Evolutionary conservation across 2,888 invertebrate genomes (phyloP), one percentile per base, ranked within the genome.

Genomic region (Junonia oenone): DNA sequence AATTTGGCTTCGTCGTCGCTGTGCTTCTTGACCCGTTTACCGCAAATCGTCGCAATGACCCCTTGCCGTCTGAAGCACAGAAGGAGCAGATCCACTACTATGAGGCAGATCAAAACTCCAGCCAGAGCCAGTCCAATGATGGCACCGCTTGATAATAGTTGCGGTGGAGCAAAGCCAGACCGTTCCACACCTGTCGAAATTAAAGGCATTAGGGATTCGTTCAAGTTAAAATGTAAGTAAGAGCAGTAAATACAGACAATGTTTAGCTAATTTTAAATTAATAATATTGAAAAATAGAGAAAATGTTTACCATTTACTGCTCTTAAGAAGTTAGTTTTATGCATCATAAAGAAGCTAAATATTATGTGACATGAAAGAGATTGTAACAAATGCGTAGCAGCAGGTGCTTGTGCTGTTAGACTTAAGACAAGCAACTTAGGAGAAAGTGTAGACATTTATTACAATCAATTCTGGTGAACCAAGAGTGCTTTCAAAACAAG

Each of bases 101-200:
- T 86, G 59, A 98, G 90, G 62, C 97, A 92, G 63, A 96, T 86
- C 49, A 96, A 91, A 45, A 98, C 93, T 45, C 96, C 95, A 38
- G 94, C 95, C 58, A 98, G 91, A 29, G 97, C 96, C 68, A 98
- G 93, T 61, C 96, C 96, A 67, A 98, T 95, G 69, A 98, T 96
- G 55, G 95, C 93, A 11, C 93, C 93, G 69, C 94, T 95, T 66
- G 94, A 94, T 61, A 95, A 89, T 49, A 91, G 78, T 56, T 93
- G 91, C 14, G 85, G 81, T 50, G 83, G 85, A 26, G 89, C 89
- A 71, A 81, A 89, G 67, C 87, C 89, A 61, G 87, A 85, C 50
- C 82, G 79, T 73, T 82, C 81, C 60, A 90, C 86, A 72, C 90
- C 90, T 90, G 84, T 72, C 55, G 68, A 77, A 67, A 73, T 66